A percentile compares a stretch with the other conserved stretches of the same genome.
phyloP scores from a whole-genome alignment of 2,113 vertebrate species.

The Poecilia latipinna region DNA sequence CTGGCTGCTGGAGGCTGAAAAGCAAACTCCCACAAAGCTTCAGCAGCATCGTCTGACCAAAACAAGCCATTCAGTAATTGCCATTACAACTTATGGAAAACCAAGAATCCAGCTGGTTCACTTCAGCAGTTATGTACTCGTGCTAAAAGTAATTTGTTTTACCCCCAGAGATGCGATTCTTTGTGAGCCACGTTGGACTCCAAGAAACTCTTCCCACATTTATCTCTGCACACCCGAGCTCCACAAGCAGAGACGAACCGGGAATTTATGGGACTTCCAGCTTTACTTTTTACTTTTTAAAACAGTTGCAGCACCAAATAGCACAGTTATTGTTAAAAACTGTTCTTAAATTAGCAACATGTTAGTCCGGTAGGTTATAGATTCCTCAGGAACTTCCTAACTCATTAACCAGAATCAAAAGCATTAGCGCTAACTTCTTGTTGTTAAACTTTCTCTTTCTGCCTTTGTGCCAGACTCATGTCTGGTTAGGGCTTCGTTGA shows the following conservation, averaged over 20 bases:
- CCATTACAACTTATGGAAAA: constrained; percentile 54
- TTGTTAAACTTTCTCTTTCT: background rate
- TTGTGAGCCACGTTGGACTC: no score
- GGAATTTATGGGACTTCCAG: background rate
- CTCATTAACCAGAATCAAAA: background rate
- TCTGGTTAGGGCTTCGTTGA: no score
- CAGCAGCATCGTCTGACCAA: constrained; percentile 40
- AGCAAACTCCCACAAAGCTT: constrained; percentile 29
- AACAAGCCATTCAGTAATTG: constrained; percentile 50
- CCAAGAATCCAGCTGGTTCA: background rate
- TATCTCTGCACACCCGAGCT: no score
- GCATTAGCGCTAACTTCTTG: background rate
- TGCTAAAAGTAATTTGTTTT: background rate
- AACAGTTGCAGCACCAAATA: no score
- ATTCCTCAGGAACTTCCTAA: background rate
- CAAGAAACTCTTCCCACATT: background rate
- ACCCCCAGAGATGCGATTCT: no score
- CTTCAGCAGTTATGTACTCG: background rate
- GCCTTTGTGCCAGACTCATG: background rate
- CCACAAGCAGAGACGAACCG: no score
- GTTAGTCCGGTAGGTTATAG: background rate
- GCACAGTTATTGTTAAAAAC: background rate
- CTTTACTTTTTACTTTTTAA: background rate
- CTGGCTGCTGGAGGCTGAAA: constrained; percentile 10
- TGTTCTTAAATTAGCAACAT: background rate